Percentiles rank a stretch among this genome's conserved stretches.
Evolutionary conservation across 2,888 invertebrate genomes (phyloP).

Genomic region (Spisula solida): DNA sequence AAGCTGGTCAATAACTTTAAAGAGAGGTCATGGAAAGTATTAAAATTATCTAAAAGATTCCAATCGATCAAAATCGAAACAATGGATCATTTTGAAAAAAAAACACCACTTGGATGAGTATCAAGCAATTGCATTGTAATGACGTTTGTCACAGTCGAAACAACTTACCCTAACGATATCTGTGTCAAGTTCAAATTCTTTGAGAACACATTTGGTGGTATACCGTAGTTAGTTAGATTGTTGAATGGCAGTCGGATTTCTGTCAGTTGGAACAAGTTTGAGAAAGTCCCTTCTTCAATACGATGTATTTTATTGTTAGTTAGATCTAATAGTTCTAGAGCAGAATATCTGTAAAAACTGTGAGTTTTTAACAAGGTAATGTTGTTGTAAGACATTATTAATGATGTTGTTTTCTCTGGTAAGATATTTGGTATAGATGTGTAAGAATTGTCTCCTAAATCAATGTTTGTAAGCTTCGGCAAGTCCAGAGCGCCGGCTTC

Average conservation of each 20-base stretch:
- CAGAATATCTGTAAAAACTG: conserved; percentile 40
- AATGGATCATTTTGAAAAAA: no score
- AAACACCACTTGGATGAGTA: no score
- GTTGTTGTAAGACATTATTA: conserved; percentile 39
- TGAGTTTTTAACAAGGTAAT: conserved; percentile 24
- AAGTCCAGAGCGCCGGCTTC: conserved; percentile 65
- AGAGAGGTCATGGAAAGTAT: no score
- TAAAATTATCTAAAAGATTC: no score
- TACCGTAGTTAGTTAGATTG: conserved; percentile 59
- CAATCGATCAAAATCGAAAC: no score
- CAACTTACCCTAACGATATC: conserved; percentile 32
- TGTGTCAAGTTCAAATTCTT: conserved; percentile 62
- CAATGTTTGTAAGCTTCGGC: conserved; percentile 60
- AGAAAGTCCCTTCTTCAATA: conserved; percentile 57
- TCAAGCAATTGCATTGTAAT: no score
- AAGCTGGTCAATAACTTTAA: no score
- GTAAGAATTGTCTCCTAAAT: conserved; percentile 58
- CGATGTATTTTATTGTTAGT: conserved; percentile 48
- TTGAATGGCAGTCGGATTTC: conserved; percentile 65
- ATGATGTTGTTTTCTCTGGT: conserved; percentile 57
- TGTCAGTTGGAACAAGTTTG: conserved; percentile 44
- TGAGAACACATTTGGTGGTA: conserved; percentile 57
- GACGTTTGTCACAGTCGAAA: no score
- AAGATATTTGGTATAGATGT: conserved; percentile 62
- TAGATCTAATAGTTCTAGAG: conserved; percentile 53